Base-by-base conservation (phyloP, 2,888 invertebrate species). In the Ditula angustiorana region DNA sequence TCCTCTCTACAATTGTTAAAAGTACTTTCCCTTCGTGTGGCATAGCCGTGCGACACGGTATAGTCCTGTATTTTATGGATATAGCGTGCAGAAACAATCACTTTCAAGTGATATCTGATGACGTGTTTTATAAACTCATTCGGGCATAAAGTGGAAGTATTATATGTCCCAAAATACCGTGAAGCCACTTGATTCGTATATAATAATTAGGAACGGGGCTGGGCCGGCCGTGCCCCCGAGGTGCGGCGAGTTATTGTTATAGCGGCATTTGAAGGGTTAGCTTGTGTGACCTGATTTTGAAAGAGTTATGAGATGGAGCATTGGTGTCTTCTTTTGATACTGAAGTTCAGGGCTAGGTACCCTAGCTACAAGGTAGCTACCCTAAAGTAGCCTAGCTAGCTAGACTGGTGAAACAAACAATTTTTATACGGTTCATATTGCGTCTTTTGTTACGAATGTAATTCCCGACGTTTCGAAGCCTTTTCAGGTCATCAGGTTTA, bases 171-270 rank as follows among this genome's bases (percentile, higher is more conserved):
- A 28, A 28, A 16, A 28, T 28, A n/a, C 24, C 47, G 28, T 23
- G 23, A 33, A n/a, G 13, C 49, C 28, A 11, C 50, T 50, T 50
- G 50, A 50, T 50, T 50, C 49, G n/a, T 30, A 30, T 50, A 11
- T 30, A 30, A n/a, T 19, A 50, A 21, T 30, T 30, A 50, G 50
- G 26, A 26, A 3, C 26, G 26, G 50, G 49, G 19, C 49, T 5
- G n/a, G 49, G 49, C 13, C 47, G 47, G 49, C 49, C n/a, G n/a
- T n/a, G 50, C 30, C 50, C 30, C 19, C 30, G 50, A 7, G 50
- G 50, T 11, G 50, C 30, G 50, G 30, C 50, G 46, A 19, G 1
- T 7, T 8, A 19, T 19, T 41, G 23, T 23, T 44, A 44, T 13
- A 44, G 8, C 41, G 7, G n/a, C 23, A 46, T 46, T 46, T 46